Conservation (phyloP, 2,888 invertebrate genomes). For the Xestia xanthographa region DNA sequence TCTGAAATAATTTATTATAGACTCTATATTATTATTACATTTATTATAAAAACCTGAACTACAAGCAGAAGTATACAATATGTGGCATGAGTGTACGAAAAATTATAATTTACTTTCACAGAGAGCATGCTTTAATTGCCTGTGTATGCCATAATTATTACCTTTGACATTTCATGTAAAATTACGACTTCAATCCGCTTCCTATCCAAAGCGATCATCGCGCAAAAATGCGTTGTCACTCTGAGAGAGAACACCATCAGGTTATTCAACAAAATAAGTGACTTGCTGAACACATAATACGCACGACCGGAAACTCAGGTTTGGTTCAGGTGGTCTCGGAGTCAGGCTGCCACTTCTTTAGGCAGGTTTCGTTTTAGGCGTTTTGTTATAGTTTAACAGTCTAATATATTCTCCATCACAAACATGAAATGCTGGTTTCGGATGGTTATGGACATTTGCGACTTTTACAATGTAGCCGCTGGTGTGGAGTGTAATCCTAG, state of each 20-base stretch:
- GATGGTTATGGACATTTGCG: not conserved
- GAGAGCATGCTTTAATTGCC: not conserved
- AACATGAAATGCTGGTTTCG: not conserved
- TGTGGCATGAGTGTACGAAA: not conserved
- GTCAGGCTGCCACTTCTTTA: not conserved
- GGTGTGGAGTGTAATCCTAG: not conserved
- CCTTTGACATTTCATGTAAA: not conserved
- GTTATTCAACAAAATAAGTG: not conserved
- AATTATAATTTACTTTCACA: slow-evolving; percentile 1
- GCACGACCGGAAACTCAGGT: not conserved
- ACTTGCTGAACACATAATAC: not conserved
- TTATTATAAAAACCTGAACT: not conserved
- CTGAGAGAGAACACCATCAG: not conserved
- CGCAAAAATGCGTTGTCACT: not conserved
- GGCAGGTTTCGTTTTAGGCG: not conserved
- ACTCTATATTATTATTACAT: not conserved
- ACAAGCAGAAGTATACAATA: not conserved
- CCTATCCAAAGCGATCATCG: too few species aligned
- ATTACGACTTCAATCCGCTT: not conserved
- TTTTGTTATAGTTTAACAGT: not conserved
- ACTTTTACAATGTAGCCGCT: slow-evolving; percentile 7
- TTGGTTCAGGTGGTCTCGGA: too few species aligned
- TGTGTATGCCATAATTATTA: not conserved
- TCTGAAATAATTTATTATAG: not conserved
- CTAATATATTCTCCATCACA: slow-evolving; percentile 2